A percentile compares a stretch with the other conserved stretches of the same genome.
phyloP scores from a whole-genome alignment of 2,797 vertebrate genomes.

The Gallinago nigripennis region DNA sequence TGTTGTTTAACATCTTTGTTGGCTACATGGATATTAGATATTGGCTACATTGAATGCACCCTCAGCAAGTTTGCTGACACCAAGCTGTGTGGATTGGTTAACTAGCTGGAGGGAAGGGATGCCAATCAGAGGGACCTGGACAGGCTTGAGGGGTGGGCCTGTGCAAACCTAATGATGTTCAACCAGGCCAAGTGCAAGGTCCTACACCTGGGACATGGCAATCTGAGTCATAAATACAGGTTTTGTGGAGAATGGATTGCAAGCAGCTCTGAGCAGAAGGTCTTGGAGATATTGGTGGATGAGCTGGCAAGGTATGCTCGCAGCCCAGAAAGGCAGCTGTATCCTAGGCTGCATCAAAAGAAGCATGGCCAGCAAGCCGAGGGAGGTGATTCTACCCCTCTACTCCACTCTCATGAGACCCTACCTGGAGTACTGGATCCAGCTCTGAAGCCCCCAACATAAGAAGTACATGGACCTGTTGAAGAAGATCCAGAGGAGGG shows the following conservation, averaged over 20 bases:
- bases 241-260: background rate
- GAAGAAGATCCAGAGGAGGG: background rate
- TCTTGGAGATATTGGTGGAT: background rate
- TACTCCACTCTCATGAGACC: background rate
- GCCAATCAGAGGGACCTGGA: background rate
- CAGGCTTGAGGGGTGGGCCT: background rate
- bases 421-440: background rate
- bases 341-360: background rate
- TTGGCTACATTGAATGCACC: background rate
- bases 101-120: background rate
- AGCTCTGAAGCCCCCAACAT: background rate
- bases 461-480: background rate
- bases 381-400: background rate
- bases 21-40: background rate
- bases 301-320: background rate
- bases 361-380: background rate
- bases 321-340: background rate
- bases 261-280: background rate
- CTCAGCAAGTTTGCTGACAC: background rate
- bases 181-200: background rate
- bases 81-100: background rate
- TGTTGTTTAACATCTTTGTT: background rate
- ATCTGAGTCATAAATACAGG: background rate
- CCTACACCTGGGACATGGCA: no score
- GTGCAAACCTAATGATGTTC: background rate